phyloP scores from a whole-genome alignment of 2,888 invertebrate genomes.

The Cryptus viduatorius region DNA sequence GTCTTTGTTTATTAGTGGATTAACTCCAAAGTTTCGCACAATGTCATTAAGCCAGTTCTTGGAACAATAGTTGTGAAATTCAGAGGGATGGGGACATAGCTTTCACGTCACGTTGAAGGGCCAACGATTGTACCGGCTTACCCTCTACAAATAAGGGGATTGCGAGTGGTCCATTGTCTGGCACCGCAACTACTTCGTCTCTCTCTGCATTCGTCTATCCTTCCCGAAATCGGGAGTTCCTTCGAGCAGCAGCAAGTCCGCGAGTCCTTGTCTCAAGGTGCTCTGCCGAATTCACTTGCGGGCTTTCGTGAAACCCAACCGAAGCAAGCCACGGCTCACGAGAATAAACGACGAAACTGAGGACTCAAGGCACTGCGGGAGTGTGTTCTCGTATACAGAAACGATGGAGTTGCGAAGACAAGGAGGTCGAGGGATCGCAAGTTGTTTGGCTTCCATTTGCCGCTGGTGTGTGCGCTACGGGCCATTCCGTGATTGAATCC shows the following conservation, averaged over 20 bases:
- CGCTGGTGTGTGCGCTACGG: slow-evolving; percentile 50
- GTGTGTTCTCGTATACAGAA: neutral
- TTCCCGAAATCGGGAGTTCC: neutral
- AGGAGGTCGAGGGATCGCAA: slow-evolving; percentile 58
- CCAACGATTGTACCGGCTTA: slow-evolving; percentile 6
- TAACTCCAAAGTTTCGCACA: neutral
- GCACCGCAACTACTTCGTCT: neutral
- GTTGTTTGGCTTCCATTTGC: slow-evolving; percentile 78
- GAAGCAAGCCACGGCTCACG: neutral
- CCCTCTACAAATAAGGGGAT: neutral
- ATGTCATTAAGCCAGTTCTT: neutral
- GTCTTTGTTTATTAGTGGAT: neutral
- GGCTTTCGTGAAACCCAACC: neutral
- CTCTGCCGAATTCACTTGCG: slow-evolving; percentile 4
- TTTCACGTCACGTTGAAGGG: neutral
- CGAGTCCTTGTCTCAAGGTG: slow-evolving; percentile 6
- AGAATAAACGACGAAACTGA: slow-evolving; percentile 9
- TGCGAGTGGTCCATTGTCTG: slow-evolving; percentile 4
- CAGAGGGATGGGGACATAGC: neutral
- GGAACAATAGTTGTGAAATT: neutral
- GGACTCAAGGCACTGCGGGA: neutral
- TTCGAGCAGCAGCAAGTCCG: neutral
- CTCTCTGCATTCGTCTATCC: neutral
- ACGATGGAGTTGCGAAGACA: neutral
- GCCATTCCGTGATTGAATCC: slow-evolving; percentile 80